phyloP scores from a whole-genome alignment of 2,888 invertebrate genomes.

The Eupithecia inturbata region DNA sequence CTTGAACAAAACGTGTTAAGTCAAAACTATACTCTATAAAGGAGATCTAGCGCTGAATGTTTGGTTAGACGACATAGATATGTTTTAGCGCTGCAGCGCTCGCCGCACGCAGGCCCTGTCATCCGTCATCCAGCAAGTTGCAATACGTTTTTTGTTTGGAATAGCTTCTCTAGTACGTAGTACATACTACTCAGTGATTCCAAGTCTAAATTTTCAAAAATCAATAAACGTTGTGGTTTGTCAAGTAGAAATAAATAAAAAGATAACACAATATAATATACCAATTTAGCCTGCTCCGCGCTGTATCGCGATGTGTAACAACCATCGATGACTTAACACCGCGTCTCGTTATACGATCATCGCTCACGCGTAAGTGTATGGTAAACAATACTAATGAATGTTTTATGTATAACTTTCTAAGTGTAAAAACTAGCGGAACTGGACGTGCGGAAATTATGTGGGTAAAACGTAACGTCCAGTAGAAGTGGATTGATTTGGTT shows the following conservation, averaged over 20 bases:
- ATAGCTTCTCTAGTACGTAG: no score
- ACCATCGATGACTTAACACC: slow-evolving; percentile 45
- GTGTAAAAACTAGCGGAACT: slow-evolving; percentile 54
- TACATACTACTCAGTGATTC: no score
- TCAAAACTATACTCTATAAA: no score
- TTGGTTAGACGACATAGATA: no score
- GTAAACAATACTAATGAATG: slow-evolving; percentile 45
- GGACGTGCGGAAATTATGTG: slow-evolving; percentile 49
- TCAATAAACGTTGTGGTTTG: no score
- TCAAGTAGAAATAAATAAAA: background rate
- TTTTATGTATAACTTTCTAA: slow-evolving; percentile 57
- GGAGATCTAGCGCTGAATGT: no score
- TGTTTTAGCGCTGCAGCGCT: no score
- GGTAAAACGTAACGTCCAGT: slow-evolving; percentile 39
- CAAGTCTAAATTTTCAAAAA: background rate
- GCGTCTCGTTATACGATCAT: slow-evolving; percentile 33
- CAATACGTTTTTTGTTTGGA: no score
- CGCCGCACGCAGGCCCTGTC: no score
- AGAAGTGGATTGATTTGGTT: slow-evolving; percentile 35
- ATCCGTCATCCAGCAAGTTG: no score
- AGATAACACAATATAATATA: background rate
- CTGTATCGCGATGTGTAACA: slow-evolving; percentile 29
- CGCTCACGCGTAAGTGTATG: slow-evolving; percentile 48
- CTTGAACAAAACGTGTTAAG: no score
- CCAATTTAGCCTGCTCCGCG: slow-evolving; percentile 13